Evolutionary conservation across 2,113 vertebrate species (phyloP).

Genomic region (Engystomops pustulosus): DNA sequence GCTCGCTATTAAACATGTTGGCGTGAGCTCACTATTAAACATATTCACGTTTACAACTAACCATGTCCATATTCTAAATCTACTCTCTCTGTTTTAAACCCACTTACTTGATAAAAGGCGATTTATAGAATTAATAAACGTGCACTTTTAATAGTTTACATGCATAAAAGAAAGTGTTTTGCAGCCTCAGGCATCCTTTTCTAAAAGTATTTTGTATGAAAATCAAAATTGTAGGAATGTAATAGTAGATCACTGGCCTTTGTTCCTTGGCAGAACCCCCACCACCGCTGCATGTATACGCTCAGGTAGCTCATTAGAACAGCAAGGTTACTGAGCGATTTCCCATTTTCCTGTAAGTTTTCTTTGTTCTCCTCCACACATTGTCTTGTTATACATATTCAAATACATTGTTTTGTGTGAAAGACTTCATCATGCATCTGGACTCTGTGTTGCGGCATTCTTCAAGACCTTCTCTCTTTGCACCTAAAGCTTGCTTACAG

Average conservation of each 20-base stretch:
- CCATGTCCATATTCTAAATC: neutral
- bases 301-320: constrained; percentile 18
- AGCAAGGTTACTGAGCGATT: constrained; percentile 11
- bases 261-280: neutral
- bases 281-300: neutral
- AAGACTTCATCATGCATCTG: neutral
- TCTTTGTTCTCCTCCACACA: constrained; percentile 1
- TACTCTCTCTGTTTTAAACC: neutral
- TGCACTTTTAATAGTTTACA: neutral
- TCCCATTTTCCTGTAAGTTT: neutral
- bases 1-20: too few relatives aligned
- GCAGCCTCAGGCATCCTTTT: neutral
- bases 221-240: neutral
- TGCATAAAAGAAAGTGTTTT: neutral
- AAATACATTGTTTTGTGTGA: neutral
- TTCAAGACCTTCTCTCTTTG: too few relatives aligned
- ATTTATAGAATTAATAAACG: neutral
- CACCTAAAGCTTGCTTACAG: too few relatives aligned
- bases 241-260: neutral
- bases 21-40: too few relatives aligned
- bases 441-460: neutral
- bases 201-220: neutral
- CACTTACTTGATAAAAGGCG: neutral
- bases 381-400: neutral
- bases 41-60: too few relatives aligned